A percentile compares a stretch with the other conserved stretches of the same genome.
Conservation (phyloP, 2,888 invertebrate genomes). For the Pandemis heparana region DNA sequence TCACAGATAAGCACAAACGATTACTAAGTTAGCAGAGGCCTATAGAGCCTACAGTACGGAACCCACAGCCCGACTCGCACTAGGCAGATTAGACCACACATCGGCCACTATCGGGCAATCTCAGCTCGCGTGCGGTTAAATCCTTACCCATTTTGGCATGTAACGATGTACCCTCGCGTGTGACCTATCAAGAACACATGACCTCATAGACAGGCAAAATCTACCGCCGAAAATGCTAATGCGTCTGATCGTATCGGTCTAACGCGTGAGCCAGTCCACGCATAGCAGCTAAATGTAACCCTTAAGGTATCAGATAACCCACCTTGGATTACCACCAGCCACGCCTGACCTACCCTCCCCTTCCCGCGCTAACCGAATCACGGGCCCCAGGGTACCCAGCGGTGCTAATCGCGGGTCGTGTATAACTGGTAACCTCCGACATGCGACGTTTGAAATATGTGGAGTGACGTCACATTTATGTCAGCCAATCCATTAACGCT, state of each 20-base stretch:
- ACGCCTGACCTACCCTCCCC: constrained; percentile 51
- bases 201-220: constrained; percentile 75
- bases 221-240: constrained; percentile 80
- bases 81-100: background rate
- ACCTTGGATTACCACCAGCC: constrained; percentile 60
- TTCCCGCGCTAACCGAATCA: constrained; percentile 11
- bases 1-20: too few species aligned
- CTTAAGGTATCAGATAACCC: constrained; percentile 81
- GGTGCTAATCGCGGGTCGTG: constrained; percentile 50
- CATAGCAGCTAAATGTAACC: constrained; percentile 80
- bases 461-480: constrained; percentile 84
- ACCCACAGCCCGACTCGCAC: background rate
- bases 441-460: constrained; percentile 83
- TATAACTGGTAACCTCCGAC: constrained; percentile 59
- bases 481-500: constrained; percentile 84
- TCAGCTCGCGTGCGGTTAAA: constrained; percentile 9
- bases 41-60: too few species aligned
- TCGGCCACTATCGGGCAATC: background rate
- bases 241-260: constrained; percentile 73
- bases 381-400: background rate
- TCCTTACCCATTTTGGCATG: constrained; percentile 17
- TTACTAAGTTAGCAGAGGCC: too few species aligned
- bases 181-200: constrained; percentile 68
- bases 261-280: constrained; percentile 81
- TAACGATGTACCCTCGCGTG: constrained; percentile 63